Conservation (phyloP, 2,797 vertebrate species). For the Sebastes nivosus region DNA sequence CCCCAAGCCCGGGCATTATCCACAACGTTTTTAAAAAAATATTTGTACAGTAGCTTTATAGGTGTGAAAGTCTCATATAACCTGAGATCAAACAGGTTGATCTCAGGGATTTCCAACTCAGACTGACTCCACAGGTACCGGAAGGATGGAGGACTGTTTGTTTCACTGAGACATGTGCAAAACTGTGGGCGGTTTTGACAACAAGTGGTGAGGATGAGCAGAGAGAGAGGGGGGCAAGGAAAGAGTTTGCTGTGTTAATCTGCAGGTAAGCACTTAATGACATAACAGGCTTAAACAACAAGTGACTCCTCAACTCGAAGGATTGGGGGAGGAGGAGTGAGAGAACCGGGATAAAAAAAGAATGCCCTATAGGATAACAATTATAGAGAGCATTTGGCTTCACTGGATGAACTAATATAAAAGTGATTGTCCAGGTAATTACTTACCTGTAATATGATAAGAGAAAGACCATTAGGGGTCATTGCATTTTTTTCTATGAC, state of each 20-base stretch:
- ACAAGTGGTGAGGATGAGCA: background rate
- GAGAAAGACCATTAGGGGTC: background rate
- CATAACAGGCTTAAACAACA: slow-evolving; percentile 48
- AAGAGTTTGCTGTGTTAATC: slow-evolving; percentile 50
- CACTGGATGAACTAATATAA: background rate
- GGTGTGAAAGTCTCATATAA: background rate
- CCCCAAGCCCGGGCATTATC: background rate
- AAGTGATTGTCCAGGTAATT: background rate
- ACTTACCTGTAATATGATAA: background rate
- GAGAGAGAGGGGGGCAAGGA: background rate
- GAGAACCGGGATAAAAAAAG: background rate
- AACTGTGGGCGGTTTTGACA: background rate
- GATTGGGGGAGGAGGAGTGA: background rate
- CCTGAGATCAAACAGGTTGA: background rate
- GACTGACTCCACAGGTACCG: background rate
- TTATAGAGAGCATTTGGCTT: background rate
- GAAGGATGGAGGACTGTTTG: background rate
- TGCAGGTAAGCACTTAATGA: slow-evolving; percentile 64
- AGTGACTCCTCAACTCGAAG: slow-evolving; percentile 4
- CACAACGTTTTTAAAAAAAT: background rate
- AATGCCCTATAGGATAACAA: too few species aligned
- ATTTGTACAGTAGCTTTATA: background rate
- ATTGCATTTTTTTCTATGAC: background rate
- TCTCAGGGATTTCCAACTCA: background rate
- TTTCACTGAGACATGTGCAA: background rate